Base-by-base conservation (phyloP, 1,140 invertebrate genomes). In the Drosophila ercepeae region DNA sequence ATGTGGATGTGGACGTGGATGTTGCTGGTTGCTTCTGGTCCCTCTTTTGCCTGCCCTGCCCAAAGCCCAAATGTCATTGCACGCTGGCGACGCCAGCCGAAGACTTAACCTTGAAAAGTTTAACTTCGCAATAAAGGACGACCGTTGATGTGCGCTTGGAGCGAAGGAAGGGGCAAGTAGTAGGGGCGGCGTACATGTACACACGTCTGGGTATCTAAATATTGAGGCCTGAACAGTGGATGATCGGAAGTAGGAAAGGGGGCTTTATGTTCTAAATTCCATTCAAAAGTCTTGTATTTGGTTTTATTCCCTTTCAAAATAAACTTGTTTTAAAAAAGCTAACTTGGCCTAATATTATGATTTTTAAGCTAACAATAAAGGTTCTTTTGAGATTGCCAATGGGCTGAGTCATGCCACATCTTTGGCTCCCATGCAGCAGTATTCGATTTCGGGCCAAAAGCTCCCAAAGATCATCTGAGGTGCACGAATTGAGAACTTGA, bases 41-140 rank as follows among this genome's bases (percentile, higher is more conserved):
- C 60, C 41, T 57, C 50, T 23, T 16, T 18, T 34, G 39, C 39
- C 39, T 2, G 18, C 29, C 21, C 19, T n/a, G 25, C 58, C 6
- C 16, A 42, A 3, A 42, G 70, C 63, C 72, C 52, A 88, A 88
- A 74, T 86, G 81, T 88, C 81, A 86, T 86, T 88, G 82, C 59
- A 48, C 81, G 67, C 61, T 49, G 76, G 52, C 55, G 60, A 67
- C 55, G 59, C 71, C 67, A 60, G 67, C 45, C 68, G 36, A 74
- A 74, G 70, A 75, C 68, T 77, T 86, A 86, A 88, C 81, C 81
- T 86, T 86, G 82, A 86, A 86, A 86, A 53, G 73, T 79, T 73
- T 74, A 65, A 64, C 58, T 64, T 54, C 57, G 58, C 76, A 44
- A 49, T 58, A 78, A 71, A 60, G 63, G 58, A 67, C 34, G 64